phyloP scores from a whole-genome alignment of 2,113 vertebrate genomes.

The Poecilia latipinna region DNA sequence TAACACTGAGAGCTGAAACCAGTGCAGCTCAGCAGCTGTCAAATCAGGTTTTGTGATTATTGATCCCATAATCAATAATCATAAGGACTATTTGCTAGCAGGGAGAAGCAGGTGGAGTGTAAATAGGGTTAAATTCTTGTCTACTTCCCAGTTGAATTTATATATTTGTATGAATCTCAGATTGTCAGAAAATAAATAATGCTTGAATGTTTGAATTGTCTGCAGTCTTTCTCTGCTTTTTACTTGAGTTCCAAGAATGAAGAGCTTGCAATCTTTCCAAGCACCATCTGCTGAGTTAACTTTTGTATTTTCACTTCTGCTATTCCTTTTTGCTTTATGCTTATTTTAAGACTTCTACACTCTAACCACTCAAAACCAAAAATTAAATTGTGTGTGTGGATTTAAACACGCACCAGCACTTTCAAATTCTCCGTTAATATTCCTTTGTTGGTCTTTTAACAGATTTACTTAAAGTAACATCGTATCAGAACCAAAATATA shows the following conservation, averaged over 20 bases:
- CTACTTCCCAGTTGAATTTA: background rate
- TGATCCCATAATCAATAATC: background rate
- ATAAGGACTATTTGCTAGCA: background rate
- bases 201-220: conserved; percentile 8
- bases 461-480: too few species aligned
- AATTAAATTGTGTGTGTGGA: too few species aligned
- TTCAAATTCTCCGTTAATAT: too few species aligned
- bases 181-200: conserved; percentile 50
- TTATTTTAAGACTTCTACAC: too few species aligned
- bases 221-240: background rate
- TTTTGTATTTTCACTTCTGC: too few species aligned
- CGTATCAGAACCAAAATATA: too few species aligned
- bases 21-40: background rate
- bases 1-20: background rate
- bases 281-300: too few species aligned
- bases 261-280: too few species aligned
- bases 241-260: background rate
- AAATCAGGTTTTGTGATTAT: background rate
- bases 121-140: conserved; percentile 41
- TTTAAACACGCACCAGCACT: too few species aligned
- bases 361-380: too few species aligned
- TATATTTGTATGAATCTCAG: conserved; percentile 14
- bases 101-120: conserved; percentile 24
- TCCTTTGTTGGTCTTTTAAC: too few species aligned
- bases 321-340: too few species aligned